These are phyloP conservation scores for Nerophis ophidion DNA, from an alignment of 2,113 vertebrate species.

Conservation along the genomic window DNA sequence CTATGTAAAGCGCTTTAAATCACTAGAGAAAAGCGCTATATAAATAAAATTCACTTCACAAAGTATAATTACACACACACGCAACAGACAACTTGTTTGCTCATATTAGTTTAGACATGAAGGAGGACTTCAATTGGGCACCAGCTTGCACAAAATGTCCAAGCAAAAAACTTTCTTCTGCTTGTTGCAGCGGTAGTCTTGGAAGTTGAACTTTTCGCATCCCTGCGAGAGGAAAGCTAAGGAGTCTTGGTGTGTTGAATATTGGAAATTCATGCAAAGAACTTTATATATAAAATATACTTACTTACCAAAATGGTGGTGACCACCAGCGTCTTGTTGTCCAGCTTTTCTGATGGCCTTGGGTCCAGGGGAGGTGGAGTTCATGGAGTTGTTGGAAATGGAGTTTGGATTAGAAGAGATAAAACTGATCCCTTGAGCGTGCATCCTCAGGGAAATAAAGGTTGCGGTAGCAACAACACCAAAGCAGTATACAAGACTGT, in stretches of 20 bases:
- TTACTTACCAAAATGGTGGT: constrained; percentile 90
- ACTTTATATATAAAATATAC: not conserved
- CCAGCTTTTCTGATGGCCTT: constrained; percentile 82
- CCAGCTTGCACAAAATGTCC: constrained; percentile 89
- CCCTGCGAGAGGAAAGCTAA: constrained; percentile 67
- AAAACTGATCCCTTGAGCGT: too few relatives aligned
- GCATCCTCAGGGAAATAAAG: too few relatives aligned
- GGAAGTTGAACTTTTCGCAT: constrained; percentile 86
- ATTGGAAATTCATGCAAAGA: too few relatives aligned
- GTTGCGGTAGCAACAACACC: too few relatives aligned
- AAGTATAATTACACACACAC: too few relatives aligned
- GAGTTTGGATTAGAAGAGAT: too few relatives aligned
- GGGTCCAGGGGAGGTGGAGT: constrained; percentile 84
- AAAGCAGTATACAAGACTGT: too few relatives aligned
- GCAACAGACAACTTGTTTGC: too few relatives aligned
- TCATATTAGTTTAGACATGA: constrained; percentile 34
- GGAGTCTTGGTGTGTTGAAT: constrained; percentile 2
- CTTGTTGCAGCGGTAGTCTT: constrained; percentile 80
- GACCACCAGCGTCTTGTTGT: constrained; percentile 88
- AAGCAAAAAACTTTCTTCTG: constrained; percentile 93
- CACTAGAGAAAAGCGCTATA: too few relatives aligned
- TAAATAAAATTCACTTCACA: too few relatives aligned
- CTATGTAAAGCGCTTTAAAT: too few relatives aligned
- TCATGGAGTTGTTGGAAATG: constrained; percentile 85
- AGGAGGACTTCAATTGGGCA: constrained; percentile 87